These are phyloP conservation scores for Helicorthomorpha holstii DNA, from an alignment of 1,140 invertebrate species.

Conservation along the genomic window DNA sequence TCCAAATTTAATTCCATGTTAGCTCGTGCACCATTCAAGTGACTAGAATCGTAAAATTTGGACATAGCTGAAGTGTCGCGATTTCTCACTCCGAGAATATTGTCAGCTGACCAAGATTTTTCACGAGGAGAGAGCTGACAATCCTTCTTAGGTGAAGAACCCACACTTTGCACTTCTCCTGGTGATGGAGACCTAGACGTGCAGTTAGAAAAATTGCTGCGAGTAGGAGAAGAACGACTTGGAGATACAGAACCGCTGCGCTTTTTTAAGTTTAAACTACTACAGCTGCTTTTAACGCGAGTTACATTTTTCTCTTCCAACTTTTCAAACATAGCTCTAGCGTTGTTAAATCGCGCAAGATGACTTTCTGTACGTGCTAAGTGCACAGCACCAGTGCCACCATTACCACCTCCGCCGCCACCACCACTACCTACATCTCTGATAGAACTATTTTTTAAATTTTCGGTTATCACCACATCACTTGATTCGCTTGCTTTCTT, in stretches of 20 bases:
- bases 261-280: neutral
- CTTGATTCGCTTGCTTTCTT: too few species aligned
- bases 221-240: constrained; percentile 9
- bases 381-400: neutral
- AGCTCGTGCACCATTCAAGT: neutral
- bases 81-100: neutral
- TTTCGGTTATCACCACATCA: neutral
- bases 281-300: constrained; percentile 19
- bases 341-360: constrained; percentile 76
- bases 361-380: constrained; percentile 59
- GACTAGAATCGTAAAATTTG: neutral
- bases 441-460: neutral
- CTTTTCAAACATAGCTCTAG: constrained; percentile 79
- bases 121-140: constrained; percentile 1
- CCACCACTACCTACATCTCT: constrained; percentile 35
- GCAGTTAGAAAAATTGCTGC: constrained; percentile 1
- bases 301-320: constrained; percentile 45
- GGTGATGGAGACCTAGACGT: neutral
- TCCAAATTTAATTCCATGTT: neutral
- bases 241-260: constrained; percentile 11
- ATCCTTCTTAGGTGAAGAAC: neutral
- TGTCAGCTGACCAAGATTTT: constrained; percentile 7
- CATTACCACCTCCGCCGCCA: constrained; percentile 31
- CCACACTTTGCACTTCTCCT: neutral
- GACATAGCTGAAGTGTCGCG: neutral